These are phyloP conservation scores for Platichthys stellatus DNA, from an alignment of 2,113 vertebrate genomes.

Conservation along the genomic window DNA sequence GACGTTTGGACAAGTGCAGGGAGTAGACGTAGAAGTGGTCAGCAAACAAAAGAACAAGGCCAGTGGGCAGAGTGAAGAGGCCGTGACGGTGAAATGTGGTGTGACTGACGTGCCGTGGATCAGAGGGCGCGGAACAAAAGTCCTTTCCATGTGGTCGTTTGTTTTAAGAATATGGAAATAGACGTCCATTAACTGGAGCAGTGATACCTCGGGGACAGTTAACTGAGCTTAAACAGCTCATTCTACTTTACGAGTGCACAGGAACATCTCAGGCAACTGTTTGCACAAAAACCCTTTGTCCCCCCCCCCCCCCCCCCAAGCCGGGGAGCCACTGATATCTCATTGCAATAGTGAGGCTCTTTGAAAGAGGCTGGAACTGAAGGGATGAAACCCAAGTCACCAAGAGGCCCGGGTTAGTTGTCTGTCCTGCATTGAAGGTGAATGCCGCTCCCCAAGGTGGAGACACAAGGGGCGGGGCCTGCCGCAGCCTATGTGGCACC, in stretches of 20 bases:
- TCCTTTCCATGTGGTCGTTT: conserved; percentile 7
- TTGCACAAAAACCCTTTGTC: conserved; percentile 55
- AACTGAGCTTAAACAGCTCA: conserved; percentile 40
- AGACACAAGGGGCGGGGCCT: conserved; percentile 52
- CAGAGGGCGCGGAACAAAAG: neutral
- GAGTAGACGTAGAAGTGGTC: conserved; percentile 59
- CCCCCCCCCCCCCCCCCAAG: conserved; percentile 7
- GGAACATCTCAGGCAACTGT: conserved; percentile 42
- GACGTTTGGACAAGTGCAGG: conserved; percentile 65
- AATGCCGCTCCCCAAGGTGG: conserved; percentile 67
- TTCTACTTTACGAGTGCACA: conserved; percentile 27
- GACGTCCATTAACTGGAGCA: conserved; percentile 24
- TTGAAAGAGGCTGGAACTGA: conserved; percentile 58
- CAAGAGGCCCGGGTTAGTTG: conserved; percentile 64
- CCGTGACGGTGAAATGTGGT: conserved; percentile 28
- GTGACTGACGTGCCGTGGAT: conserved; percentile 11
- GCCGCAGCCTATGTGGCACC: conserved; percentile 58
- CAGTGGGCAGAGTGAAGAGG: conserved; percentile 55
- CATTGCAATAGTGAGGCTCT: conserved; percentile 44
- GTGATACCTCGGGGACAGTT: neutral
- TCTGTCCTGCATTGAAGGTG: conserved; percentile 66
- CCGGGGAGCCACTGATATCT: conserved; percentile 55
- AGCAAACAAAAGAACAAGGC: conserved; percentile 66
- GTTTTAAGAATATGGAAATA: conserved; percentile 39
- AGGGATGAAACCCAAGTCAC: conserved; percentile 70